Conservation (phyloP, 2,113 vertebrate species). For the Muntiacus reevesi region DNA sequence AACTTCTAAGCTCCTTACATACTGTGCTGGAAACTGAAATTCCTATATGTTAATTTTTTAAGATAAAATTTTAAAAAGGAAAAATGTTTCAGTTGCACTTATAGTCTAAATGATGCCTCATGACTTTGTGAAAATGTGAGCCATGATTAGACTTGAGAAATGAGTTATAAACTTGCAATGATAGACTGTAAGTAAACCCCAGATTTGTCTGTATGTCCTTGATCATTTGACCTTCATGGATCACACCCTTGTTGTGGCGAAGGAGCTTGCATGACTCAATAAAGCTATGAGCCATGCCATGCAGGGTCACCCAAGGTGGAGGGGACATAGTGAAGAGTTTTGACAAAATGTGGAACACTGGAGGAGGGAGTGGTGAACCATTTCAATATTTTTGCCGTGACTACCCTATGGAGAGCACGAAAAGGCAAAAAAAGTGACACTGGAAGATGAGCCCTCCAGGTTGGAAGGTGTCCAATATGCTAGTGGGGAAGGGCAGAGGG, state of each 20-base stretch:
- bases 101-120: neutral
- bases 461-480: neutral
- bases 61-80: neutral
- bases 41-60: neutral
- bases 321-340: neutral
- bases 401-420: neutral
- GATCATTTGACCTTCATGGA: neutral
- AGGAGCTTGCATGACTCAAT: neutral
- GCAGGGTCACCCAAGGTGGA: neutral
- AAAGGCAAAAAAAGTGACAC: neutral
- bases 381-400: neutral
- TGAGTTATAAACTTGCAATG: neutral
- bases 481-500: neutral
- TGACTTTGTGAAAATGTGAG: neutral
- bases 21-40: neutral
- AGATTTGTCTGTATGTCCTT: neutral
- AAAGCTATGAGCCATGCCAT: neutral
- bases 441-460: neutral
- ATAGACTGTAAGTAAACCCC: neutral
- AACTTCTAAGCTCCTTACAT: neutral
- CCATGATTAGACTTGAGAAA: neutral
- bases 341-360: neutral
- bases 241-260: neutral
- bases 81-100: neutral
- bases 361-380: neutral